Base-by-base conservation (phyloP, 2,888 invertebrate genomes). In the Patella pellucida region DNA sequence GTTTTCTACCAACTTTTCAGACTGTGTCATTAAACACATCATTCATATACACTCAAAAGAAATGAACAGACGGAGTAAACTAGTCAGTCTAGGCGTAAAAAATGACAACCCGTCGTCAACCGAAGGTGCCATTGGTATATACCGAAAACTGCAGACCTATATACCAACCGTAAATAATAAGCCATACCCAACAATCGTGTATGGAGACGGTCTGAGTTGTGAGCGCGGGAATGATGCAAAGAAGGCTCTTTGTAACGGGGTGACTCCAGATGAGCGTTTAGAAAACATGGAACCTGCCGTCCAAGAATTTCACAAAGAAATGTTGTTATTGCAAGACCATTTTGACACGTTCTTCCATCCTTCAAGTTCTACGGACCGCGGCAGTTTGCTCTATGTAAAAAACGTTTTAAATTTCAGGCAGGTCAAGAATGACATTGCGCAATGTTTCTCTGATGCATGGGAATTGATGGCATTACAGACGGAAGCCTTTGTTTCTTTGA, bases 241-340 rank as follows among this genome's bases (percentile, higher is more conserved):
- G 5, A 72, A 67, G n/a, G 76, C 80, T 16, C 71, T 69, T 14
- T 72, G 68, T n/a, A n/a, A n/a, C n/a, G n/a, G n/a, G n/a, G n/a
- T n/a, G n/a, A n/a, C n/a, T n/a, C n/a, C n/a, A n/a, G n/a, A n/a
- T 51, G 80, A 78, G 52, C 31, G 79, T 52, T 52, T 79, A 5
- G 79, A 80, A 31, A 78, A 79, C 5, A 56, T 79, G 14, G 73
- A 81, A 52, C 78, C 82, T 27, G 75, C 74, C 3, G 75, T 70
- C 14, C 80, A 82, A 68, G 79, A 80, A 67, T 82, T 82, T 68
- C 79, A 80, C 71, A 80, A 80, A 68, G 78, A 78, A 72, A 80
- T 80, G 79, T 31, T 82, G 11, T 27, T 27, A 31, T 31, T 31
- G 31, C 31, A 31, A 31, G 31, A 31, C 4, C 31, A 31, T 31